Base-by-base conservation (phyloP, 92 coral and sea anemone genomes). In the Epizoanthus illoricatus region DNA sequence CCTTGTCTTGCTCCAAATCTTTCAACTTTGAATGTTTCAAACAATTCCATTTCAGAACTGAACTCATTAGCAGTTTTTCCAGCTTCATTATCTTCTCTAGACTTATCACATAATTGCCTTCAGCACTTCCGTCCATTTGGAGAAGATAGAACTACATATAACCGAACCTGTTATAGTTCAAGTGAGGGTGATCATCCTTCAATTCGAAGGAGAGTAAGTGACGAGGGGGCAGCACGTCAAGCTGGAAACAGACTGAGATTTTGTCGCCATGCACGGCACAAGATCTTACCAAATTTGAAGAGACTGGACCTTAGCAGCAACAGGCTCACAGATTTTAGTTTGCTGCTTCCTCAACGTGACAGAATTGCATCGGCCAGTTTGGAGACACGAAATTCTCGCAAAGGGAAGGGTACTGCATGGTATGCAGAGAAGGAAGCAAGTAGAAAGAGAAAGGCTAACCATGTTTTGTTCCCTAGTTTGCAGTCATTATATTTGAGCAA, bases 1-100 rank as follows among this genome's bases (percentile, higher is more conserved):
- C 89, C 99, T 5, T 97, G 99, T 84, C 65, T 97, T 11, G 98
- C 99, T 9, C 94, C 99, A 12, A 93, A 91, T 65, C 80, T 96
- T 45, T 81, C 85, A 69, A 94, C 95, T 80, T 81, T 97, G 73
- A 88, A 84, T 80, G 61, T 97, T 71, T 97, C 99, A 19, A 91
- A 89, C 73, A 97, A 97, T 83, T 49, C 74, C 71, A 91, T 97
- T 33, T 85, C 86, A 21, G 92, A 81, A 57, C 85, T 97, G 4
- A 89, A 88, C 1, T 87, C 97, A 1, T 78, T 97, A 40, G 92
- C 92, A n/a, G 84, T 91, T 79, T 91, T 97, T 57, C 99, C 99
- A 10, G 81, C 89, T n/a, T 94, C 95, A 3, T 82, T 97, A 41
- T 92, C 98, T 42, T 92, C 95, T 33, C 69, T 97, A 11, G 99